Conservation (phyloP, 2,113 vertebrate species). For the Boulengeromyrus knoepffleri region DNA sequence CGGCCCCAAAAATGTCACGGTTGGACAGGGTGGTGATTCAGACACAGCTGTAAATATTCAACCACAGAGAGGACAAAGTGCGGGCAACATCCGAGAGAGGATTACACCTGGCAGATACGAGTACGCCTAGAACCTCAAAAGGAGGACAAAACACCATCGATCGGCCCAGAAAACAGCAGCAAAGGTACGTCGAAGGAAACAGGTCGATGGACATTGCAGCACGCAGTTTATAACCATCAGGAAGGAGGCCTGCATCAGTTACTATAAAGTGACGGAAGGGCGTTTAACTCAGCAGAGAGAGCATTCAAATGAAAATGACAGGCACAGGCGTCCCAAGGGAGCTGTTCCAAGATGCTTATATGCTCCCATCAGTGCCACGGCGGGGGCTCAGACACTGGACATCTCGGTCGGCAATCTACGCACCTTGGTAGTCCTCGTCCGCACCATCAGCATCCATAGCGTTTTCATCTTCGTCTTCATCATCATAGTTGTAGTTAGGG, state of each 20-base stretch:
- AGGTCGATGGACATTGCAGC: background rate
- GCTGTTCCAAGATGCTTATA: background rate
- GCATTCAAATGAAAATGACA: background rate
- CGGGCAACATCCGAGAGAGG: background rate
- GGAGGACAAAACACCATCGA: background rate
- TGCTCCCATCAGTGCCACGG: background rate
- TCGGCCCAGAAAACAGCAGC: background rate
- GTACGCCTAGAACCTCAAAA: background rate
- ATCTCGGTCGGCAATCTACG: background rate
- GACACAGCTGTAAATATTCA: background rate
- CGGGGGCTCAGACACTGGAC: too few relatives aligned
- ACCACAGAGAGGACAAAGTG: background rate
- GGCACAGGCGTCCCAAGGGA: background rate
- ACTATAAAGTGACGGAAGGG: background rate
- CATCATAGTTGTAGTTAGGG: constrained; percentile 98
- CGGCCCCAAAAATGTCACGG: background rate
- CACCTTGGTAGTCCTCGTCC: constrained; percentile 98
- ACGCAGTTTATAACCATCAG: background rate
- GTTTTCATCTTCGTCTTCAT: constrained; percentile 97
- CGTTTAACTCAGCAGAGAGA: background rate
- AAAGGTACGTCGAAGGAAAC: background rate
- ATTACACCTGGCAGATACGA: background rate
- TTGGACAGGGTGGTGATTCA: background rate
- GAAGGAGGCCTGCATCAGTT: background rate
- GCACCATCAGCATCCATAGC: constrained; percentile 94